phyloP scores from a whole-genome alignment of 2,888 invertebrate genomes.

The Trichopria drosophilae region DNA sequence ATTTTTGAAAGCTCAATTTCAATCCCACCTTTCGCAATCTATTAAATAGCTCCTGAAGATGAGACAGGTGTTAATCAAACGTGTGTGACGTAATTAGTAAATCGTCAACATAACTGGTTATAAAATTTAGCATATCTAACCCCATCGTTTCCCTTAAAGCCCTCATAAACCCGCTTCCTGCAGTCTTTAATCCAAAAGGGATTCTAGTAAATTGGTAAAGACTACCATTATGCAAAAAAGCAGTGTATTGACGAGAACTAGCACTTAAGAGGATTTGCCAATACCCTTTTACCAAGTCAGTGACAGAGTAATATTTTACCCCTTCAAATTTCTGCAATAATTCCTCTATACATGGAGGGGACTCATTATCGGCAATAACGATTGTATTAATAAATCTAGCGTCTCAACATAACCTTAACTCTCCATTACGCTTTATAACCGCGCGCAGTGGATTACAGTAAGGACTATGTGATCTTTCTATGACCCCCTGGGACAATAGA shows the following conservation, averaged over 20 bases:
- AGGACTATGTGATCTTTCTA: constrained; percentile 36
- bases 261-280: constrained; percentile 13
- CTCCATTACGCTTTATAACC: constrained; percentile 39
- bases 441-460: constrained; percentile 43
- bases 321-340: constrained; percentile 24
- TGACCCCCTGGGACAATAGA: no score
- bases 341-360: constrained; percentile 25
- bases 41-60: constrained; percentile 31
- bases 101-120: constrained; percentile 43
- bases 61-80: constrained; percentile 32
- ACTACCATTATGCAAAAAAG: no score
- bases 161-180: no score
- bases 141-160: constrained; percentile 35
- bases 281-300: constrained; percentile 34
- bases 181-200: no score
- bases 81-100: constrained; percentile 37
- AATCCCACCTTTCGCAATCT: constrained; percentile 31
- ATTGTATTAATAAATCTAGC: constrained; percentile 39
- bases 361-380: constrained; percentile 40
- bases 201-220: background rate
- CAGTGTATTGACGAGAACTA: constrained; percentile 1
- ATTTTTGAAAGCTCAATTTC: constrained; percentile 39
- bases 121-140: constrained; percentile 36
- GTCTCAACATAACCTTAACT: constrained; percentile 36
- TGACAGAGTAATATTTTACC: constrained; percentile 23